Percentiles rank a stretch among this genome's conserved stretches.
Conservation (phyloP, 1,140 invertebrate species). For the Phortica variegata region DNA sequence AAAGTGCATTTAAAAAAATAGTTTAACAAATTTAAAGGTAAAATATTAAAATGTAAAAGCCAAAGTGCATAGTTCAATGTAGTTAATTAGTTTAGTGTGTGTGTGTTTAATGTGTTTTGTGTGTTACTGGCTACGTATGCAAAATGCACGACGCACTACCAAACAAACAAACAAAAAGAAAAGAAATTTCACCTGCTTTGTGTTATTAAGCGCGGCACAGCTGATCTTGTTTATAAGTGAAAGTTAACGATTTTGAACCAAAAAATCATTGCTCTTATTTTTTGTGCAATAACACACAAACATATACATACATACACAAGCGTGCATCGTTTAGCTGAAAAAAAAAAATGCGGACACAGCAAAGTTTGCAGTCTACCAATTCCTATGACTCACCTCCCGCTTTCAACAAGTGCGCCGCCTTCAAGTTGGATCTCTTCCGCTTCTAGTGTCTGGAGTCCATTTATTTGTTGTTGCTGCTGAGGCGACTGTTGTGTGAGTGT, state of each 20-base stretch:
- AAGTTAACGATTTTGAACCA: no score
- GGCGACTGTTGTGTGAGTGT: constrained; percentile 39
- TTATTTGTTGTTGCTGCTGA: no score
- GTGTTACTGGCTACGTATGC: no score
- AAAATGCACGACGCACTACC: no score
- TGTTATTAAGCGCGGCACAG: constrained; percentile 27
- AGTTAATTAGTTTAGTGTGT: background rate
- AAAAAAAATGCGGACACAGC: no score
- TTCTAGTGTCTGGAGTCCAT: constrained; percentile 7
- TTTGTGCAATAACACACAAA: no score
- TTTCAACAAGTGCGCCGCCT: constrained; percentile 30
- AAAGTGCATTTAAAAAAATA: constrained; percentile 49
- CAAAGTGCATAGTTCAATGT: constrained; percentile 15
- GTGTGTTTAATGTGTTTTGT: constrained; percentile 26
- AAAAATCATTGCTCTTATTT: no score
- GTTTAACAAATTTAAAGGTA: no score
- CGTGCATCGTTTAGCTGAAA: no score
- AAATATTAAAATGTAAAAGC: constrained; percentile 23
- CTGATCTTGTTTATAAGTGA: constrained; percentile 25
- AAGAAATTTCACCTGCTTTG: constrained; percentile 35
- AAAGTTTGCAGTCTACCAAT: no score
- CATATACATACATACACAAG: no score
- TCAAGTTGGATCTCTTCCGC: constrained; percentile 25
- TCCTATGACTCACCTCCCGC: constrained; percentile 36
- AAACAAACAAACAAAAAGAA: constrained; percentile 30